Conservation (phyloP, 2,113 vertebrate genomes). For the Choloepus hoffmanni region DNA sequence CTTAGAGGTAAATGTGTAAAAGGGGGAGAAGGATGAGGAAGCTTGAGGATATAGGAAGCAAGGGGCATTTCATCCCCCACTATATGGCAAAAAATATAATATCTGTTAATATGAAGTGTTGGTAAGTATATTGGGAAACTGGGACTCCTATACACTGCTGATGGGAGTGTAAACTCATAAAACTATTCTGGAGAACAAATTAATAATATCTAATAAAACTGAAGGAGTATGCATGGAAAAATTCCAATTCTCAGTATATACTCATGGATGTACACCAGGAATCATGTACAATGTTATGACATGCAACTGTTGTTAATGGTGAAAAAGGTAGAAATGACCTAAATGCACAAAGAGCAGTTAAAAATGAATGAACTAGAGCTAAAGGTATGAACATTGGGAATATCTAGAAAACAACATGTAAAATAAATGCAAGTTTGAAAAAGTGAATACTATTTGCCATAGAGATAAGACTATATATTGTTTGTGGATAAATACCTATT, state of each 20-base stretch:
- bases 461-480: not conserved
- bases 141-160: not conserved
- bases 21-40: not conserved
- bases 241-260: slow-evolving; percentile 19
- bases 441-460: not conserved
- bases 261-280: not conserved
- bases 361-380: slow-evolving; percentile 51
- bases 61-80: not conserved
- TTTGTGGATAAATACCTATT: slow-evolving; percentile 12
- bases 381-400: slow-evolving; percentile 14
- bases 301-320: not conserved
- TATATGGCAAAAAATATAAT: not conserved
- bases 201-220: not conserved
- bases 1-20: not conserved
- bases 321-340: slow-evolving; percentile 28
- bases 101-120: not conserved
- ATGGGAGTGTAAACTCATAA: not conserved
- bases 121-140: not conserved
- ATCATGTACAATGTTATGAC: slow-evolving; percentile 1
- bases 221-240: not conserved
- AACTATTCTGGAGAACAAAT: slow-evolving; percentile 16
- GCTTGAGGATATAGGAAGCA: not conserved
- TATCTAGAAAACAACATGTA: slow-evolving; percentile 18
- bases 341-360: slow-evolving; percentile 13
- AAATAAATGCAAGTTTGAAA: slow-evolving; percentile 41